A percentile compares a stretch with the other conserved stretches of the same genome.
Evolutionary conservation across 2,113 vertebrate genomes (phyloP).

Genomic region (Tylochromis polylepis): DNA sequence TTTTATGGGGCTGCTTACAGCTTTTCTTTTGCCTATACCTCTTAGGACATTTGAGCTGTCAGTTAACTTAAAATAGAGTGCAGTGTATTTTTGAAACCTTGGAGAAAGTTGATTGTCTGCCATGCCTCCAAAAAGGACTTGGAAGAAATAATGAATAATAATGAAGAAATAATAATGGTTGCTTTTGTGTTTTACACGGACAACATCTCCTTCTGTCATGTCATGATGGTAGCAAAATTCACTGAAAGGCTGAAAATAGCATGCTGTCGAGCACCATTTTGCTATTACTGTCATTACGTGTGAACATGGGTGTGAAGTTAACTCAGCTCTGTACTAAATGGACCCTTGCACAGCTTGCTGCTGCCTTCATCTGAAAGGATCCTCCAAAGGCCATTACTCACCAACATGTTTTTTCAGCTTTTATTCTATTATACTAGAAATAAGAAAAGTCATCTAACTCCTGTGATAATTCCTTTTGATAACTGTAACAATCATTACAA

Average conservation of each 20-base stretch:
- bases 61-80: not conserved
- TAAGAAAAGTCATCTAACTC: not conserved
- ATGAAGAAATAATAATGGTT: too few species aligned
- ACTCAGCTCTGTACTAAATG: slow-evolving; percentile 3
- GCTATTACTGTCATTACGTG: not conserved
- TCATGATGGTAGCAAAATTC: not conserved
- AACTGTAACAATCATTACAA: not conserved
- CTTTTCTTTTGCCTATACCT: not conserved
- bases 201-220: not conserved
- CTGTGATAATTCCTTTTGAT: not conserved
- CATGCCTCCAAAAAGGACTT: not conserved
- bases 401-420: not conserved
- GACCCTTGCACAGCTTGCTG: not conserved
- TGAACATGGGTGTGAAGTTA: slow-evolving; percentile 4
- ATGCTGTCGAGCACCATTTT: not conserved
- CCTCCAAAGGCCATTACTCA: not conserved
- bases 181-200: slow-evolving; percentile 1
- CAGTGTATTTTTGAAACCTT: not conserved
- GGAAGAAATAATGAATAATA: not conserved
- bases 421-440: not conserved
- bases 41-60: not conserved
- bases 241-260: slow-evolving; percentile 13
- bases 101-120: not conserved
- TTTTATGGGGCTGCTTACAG: not conserved
- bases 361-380: not conserved